These are phyloP conservation scores for Hypsopygia costalis DNA, from an alignment of 2,888 invertebrate genomes.

Conservation along the genomic window DNA sequence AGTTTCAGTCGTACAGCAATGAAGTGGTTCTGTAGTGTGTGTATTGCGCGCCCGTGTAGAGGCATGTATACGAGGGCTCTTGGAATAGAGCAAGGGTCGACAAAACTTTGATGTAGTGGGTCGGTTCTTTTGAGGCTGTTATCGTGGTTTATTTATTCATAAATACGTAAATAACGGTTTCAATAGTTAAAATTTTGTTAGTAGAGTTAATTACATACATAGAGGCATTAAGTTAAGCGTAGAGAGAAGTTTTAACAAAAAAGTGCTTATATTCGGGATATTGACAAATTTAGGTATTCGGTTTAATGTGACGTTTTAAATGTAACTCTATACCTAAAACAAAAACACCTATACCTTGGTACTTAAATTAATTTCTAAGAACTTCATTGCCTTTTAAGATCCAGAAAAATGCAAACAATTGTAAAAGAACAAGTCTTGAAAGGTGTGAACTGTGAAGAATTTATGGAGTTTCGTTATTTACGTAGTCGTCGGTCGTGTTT, in stretches of 20 bases:
- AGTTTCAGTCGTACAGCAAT: conserved; percentile 59
- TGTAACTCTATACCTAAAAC: too few species aligned
- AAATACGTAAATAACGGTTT: conserved; percentile 21
- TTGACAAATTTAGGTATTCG: too few species aligned
- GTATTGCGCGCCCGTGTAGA: conserved; percentile 49
- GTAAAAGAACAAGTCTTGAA: too few species aligned
- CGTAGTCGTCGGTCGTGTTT: conserved; percentile 31
- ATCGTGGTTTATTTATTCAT: conserved; percentile 45
- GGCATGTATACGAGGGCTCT: conserved; percentile 55
- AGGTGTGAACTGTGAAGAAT: too few species aligned
- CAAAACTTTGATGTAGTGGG: conserved; percentile 54
- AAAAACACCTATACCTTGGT: too few species aligned
- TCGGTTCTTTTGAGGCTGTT: conserved; percentile 43
- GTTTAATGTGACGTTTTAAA: too few species aligned
- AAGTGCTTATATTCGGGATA: too few species aligned
- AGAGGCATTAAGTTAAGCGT: not conserved
- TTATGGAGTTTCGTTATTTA: conserved; percentile 29
- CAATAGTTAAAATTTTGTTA: not conserved
- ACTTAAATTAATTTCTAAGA: too few species aligned
- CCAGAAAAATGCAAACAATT: too few species aligned
- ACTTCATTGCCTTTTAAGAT: too few species aligned
- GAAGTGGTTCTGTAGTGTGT: conserved; percentile 56
- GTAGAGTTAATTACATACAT: too few species aligned
- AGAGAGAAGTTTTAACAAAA: too few species aligned
- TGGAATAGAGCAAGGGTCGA: conserved; percentile 65